Conservation (phyloP, 37 sponge, comb jelly and placozoan species). For the Eunapius fragilis region DNA sequence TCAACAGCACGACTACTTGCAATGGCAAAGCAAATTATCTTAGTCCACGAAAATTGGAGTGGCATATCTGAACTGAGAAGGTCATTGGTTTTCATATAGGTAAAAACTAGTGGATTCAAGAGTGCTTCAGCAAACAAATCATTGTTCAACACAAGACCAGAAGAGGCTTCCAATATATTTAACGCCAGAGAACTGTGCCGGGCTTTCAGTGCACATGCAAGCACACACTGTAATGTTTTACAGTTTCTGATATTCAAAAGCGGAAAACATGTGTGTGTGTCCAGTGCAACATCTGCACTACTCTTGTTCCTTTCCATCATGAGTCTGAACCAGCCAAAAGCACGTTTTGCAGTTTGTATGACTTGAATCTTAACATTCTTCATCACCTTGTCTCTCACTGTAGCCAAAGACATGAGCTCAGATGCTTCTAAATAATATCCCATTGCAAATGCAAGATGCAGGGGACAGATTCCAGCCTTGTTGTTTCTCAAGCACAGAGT, state of each 20-base stretch:
- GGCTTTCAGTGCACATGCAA: background rate
- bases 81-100: background rate
- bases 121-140: background rate
- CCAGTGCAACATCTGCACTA: background rate
- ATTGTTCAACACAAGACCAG: background rate
- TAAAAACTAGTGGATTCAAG: background rate
- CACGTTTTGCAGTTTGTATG: background rate
- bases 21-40: background rate
- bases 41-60: background rate
- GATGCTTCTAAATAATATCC: background rate
- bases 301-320: constrained; percentile 19
- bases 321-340: constrained; percentile 28
- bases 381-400: background rate
- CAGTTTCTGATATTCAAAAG: background rate
- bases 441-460: constrained; percentile 40
- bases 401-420: background rate
- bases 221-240: background rate
- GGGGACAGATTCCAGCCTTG: constrained; percentile 1
- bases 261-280: background rate
- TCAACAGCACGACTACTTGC: background rate
- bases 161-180: background rate
- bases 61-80: background rate
- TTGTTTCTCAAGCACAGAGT: background rate
- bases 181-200: background rate
- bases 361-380: background rate